Base-by-base conservation (phyloP, 2,113 vertebrate genomes). In the Emydocephalus ijimae region DNA sequence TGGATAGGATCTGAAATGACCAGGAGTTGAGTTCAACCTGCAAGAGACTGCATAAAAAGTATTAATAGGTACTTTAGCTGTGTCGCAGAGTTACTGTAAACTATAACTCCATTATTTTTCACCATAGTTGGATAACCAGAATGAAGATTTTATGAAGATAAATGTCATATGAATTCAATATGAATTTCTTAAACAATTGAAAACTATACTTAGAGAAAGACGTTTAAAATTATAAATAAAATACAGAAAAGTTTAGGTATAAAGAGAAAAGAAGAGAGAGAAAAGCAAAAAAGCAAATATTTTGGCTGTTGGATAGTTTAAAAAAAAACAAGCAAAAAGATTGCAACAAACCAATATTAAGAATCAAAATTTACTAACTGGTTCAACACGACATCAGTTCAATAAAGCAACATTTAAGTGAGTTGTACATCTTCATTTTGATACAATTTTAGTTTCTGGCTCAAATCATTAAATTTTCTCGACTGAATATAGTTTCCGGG, bases 351-450 rank as follows among this genome's bases (percentile, higher is more conserved):
- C 23, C 61, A 64, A 54, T 55, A 48, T 43, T 14, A 69, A 34
- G 34, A 81, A 4, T 26, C 20, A 57, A 45, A 91, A 88, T 91
- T 90, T 93, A 55, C 89, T 92, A 81, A 91, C 39, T 85, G 29
- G 88, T 45, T 29, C 91, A 91, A 1, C 4, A 24, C 11, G 12
- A 14, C 89, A 92, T 91, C 21, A 48, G 3, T 90, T 94, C 81
- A 93, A 39, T 92, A 94, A 89, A 48, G 2, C 95, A 95, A 57
- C 11, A 93, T 90, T 94, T 50, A 89, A 89, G 64, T 90, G 52
- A 92, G 86, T 1, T 1, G 8, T 92, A 93, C 81, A 26, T 26
- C 29, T 0, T 23, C 92, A 95, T 29, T 61, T 61, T 90, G 57
- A 81, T 81, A 81, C 15, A 18, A 81, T 39, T 39, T 92, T 95